Percentiles rank a stretch among this genome's conserved stretches.
Evolutionary conservation across 2,888 invertebrate genomes (phyloP).

Genomic region (Lysandra coridon): DNA sequence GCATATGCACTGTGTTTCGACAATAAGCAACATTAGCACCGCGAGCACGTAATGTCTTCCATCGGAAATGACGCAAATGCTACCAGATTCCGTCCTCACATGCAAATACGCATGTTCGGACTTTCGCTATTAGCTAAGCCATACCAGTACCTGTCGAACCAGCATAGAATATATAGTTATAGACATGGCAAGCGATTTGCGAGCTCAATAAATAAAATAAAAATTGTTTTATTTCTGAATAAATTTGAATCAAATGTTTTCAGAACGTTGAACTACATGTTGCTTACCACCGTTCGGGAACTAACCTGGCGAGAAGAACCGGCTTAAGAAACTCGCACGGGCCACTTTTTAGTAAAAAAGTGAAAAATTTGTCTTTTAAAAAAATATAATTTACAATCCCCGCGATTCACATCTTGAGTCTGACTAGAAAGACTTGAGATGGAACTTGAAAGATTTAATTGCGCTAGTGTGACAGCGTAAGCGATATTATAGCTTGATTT

Average conservation of each 20-base stretch:
- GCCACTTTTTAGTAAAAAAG: too few species aligned
- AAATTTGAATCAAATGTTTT: too few species aligned
- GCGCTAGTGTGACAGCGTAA: too few species aligned
- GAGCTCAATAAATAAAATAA: background rate
- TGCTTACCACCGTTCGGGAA: too few species aligned
- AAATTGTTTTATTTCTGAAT: too few species aligned
- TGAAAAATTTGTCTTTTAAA: too few species aligned
- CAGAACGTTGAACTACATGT: too few species aligned
- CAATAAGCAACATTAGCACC: conserved; percentile 22
- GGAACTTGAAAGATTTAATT: too few species aligned
- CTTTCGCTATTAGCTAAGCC: conserved; percentile 55
- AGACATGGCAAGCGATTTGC: background rate
- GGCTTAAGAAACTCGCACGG: too few species aligned
- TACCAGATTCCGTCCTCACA: conserved; percentile 47
- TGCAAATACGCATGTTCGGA: conserved; percentile 50
- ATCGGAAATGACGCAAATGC: conserved; percentile 53
- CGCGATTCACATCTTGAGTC: background rate
- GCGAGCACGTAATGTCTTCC: conserved; percentile 18
- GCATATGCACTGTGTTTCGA: background rate
- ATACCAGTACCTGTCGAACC: conserved; percentile 31
- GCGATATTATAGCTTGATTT: too few species aligned
- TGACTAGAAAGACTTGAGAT: background rate
- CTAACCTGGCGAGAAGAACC: too few species aligned
- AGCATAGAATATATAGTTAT: background rate
- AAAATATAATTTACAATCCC: background rate